Evolutionary conservation across 2,113 vertebrate genomes (phyloP), one percentile per base, ranked within the genome.

Genomic region (Tychaedon coryphoeus): DNA sequence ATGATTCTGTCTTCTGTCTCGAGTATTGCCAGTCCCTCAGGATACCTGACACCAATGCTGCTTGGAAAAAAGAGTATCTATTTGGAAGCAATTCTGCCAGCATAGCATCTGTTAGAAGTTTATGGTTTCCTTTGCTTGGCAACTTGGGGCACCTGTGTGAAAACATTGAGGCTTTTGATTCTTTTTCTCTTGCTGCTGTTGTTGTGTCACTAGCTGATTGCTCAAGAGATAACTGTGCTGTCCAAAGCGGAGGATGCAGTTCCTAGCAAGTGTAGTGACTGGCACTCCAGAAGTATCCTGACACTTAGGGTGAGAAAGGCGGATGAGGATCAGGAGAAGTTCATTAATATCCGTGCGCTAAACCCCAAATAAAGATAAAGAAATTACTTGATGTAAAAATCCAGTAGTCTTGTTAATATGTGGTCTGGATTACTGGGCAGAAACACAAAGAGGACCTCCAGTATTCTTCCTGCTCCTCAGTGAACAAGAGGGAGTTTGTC

Each of bases 71-170:
- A 51, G 56, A 25, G 28, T 51, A 17, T 26, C 24, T 72, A 3
- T 85, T 78, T 70, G 62, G 80, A 91, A 93, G 73, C 38, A 57
- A 62, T 85, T 86, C 61, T 94, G 69, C 86, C 86, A 79, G 83
- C 40, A 17, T 48, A 23, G 48, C 60, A 22, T 79, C 61, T 91
- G 93, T 77, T 93, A 69, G 2, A 74, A 94, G 50, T 65, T 86
- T 67, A 62, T 8, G 10, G 28, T 87, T 93, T 81, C 60, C 85
- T 96, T 54, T 95, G 69, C 93, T 95, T 91, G 72, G 36, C 3
- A n/a, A 47, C 40, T 66, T 90, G 69, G 71, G 72, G 38, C 72
- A 96, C 91, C 83, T 96, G 66, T 89, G 65, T 91, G 88, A 93
- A 94, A 64, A 85, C 54, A 75, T 36, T 78, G 87, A 23, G 86